A percentile compares a stretch with the other conserved stretches of the same genome.
Conservation (phyloP, 2,113 vertebrate genomes). For the Uria aalge region DNA sequence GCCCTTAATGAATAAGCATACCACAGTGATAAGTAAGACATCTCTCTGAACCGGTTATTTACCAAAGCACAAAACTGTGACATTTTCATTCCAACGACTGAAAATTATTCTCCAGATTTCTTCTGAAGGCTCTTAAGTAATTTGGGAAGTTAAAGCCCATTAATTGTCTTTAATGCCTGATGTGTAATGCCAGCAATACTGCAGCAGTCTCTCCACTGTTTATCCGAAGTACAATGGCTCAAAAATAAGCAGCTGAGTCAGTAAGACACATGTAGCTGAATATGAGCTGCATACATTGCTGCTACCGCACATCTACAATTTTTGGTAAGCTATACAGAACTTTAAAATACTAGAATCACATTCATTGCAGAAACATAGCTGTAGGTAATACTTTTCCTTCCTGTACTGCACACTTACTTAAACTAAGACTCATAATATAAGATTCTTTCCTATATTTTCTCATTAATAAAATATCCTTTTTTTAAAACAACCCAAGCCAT, state of each 20-base stretch:
- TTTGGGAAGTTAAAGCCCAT: slow-evolving; percentile 53
- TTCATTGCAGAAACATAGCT: background rate
- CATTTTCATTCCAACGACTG: slow-evolving; percentile 75
- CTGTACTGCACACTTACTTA: background rate
- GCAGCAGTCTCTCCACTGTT: background rate
- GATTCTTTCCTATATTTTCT: background rate
- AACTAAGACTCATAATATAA: background rate
- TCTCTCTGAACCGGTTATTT: slow-evolving; percentile 74
- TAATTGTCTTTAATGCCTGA: slow-evolving; percentile 66
- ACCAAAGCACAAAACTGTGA: slow-evolving; percentile 74
- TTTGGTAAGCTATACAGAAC: background rate
- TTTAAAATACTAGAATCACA: background rate
- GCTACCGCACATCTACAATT: background rate
- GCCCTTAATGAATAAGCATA: slow-evolving; percentile 80
- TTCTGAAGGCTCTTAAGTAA: slow-evolving; percentile 69
- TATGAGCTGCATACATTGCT: background rate
- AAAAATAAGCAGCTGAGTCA: slow-evolving; percentile 26
- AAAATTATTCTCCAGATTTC: slow-evolving; percentile 59
- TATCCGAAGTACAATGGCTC: background rate
- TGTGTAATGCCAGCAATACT: slow-evolving; percentile 5
- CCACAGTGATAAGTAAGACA: slow-evolving; percentile 75
- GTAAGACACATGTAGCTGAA: background rate
- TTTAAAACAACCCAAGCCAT: background rate
- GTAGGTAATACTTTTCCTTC: background rate
- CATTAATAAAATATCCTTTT: background rate